These are phyloP conservation scores for Lichenostomus cassidix DNA, from an alignment of 2,113 vertebrate genomes.

Conservation along the genomic window DNA sequence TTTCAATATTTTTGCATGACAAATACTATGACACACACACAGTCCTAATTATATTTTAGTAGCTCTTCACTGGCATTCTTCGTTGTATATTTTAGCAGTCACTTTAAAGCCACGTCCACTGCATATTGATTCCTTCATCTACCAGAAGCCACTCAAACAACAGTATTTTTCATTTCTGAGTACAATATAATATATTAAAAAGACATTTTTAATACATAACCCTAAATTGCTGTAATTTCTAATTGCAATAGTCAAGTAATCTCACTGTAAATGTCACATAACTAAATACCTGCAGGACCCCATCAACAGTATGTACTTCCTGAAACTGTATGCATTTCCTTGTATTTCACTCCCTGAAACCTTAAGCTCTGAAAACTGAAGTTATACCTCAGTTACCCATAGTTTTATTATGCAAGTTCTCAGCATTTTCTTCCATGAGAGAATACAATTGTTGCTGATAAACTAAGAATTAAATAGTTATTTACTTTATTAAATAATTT, in stretches of 20 bases:
- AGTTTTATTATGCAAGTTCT: neutral
- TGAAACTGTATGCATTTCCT: no score
- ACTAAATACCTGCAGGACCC: neutral
- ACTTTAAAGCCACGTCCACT: conserved; percentile 24
- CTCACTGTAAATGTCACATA: neutral
- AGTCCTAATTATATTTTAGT: neutral
- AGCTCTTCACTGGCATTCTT: neutral
- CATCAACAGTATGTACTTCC: neutral
- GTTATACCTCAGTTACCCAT: neutral
- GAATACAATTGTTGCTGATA: neutral
- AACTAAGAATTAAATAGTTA: neutral
- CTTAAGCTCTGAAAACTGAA: neutral
- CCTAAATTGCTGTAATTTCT: neutral
- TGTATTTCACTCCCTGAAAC: neutral
- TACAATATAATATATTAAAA: neutral
- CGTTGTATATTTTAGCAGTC: conserved; percentile 32
- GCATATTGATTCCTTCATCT: neutral
- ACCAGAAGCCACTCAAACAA: neutral
- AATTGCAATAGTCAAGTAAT: neutral
- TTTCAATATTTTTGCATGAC: conserved; percentile 31
- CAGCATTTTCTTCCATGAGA: neutral
- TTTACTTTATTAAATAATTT: neutral
- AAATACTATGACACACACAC: neutral
- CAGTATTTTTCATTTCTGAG: conserved; percentile 14
- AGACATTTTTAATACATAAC: neutral